These are phyloP conservation scores for Lepus europaeus DNA, from an alignment of 2,113 vertebrate genomes.

Conservation along the genomic window DNA sequence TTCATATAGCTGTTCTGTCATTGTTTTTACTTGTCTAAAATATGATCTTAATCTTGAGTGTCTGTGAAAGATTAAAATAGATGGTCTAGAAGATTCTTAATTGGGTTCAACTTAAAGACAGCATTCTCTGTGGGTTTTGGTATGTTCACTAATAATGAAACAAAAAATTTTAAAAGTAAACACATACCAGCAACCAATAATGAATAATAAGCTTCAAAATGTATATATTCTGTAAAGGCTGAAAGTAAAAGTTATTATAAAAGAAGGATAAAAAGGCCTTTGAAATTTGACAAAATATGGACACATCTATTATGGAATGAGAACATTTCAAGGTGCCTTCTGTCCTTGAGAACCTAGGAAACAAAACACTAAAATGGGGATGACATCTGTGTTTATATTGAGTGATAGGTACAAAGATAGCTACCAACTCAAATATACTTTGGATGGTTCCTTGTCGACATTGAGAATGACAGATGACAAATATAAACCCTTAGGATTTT, in stretches of 20 bases:
- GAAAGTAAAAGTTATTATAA: not conserved
- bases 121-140: not conserved
- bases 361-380: slow-evolving; percentile 20
- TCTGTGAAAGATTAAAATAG: slow-evolving; percentile 19
- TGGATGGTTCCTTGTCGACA: slow-evolving; percentile 35
- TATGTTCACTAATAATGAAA: not conserved
- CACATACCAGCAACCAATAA: not conserved
- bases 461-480: slow-evolving; percentile 72
- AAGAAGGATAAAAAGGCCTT: not conserved
- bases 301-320: not conserved
- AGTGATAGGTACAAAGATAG: slow-evolving; percentile 69
- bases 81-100: slow-evolving; percentile 2
- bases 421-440: slow-evolving; percentile 35
- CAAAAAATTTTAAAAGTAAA: slow-evolving; percentile 39
- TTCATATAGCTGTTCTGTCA: not conserved
- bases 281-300: not conserved
- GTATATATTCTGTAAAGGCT: not conserved
- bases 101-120: slow-evolving; percentile 6
- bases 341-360: not conserved
- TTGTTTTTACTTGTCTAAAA: slow-evolving; percentile 10
- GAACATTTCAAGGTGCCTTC: slow-evolving; percentile 39
- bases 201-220: slow-evolving; percentile 21
- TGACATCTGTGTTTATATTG: slow-evolving; percentile 57
- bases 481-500: slow-evolving; percentile 58
- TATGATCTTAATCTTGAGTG: not conserved